These are phyloP conservation scores for Otocyon megalotis DNA, from an alignment of 2,113 vertebrate species.

Conservation along the genomic window DNA sequence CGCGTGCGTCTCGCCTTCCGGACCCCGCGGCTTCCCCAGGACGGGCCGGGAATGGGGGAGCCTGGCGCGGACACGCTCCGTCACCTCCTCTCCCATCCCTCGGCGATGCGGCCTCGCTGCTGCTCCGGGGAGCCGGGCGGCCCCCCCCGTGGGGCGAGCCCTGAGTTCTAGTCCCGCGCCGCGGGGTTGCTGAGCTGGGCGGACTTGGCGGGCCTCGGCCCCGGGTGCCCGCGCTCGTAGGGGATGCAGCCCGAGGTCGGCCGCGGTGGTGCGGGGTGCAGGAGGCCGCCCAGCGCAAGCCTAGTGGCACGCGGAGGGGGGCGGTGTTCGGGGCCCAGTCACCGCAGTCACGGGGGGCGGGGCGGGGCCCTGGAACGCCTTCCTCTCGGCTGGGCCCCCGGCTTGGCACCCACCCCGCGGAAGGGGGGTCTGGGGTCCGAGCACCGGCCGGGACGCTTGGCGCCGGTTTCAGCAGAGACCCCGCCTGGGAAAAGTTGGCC, in stretches of 20 bases:
- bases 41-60: background rate
- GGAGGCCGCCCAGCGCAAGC: too few relatives aligned
- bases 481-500: background rate
- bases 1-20: accelerated
- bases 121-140: background rate
- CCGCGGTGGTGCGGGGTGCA: too few relatives aligned
- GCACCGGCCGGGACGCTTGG: accelerated
- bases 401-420: background rate
- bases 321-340: too few relatives aligned
- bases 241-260: background rate
- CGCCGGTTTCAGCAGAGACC: background rate
- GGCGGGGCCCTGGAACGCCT: background rate
- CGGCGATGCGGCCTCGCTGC: background rate
- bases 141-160: background rate
- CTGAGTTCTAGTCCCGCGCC: background rate
- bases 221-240: accelerated
- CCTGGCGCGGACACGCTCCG: background rate
- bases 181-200: background rate
- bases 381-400: background rate
- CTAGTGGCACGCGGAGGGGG: background rate
- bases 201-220: background rate
- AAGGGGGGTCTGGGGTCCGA: background rate
- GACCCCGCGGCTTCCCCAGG: background rate
- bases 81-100: accelerated
- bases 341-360: too few relatives aligned